A percentile compares a stretch with the other conserved stretches of the same genome.
These are phyloP conservation scores for Drosophila persimilis DNA, from an alignment of 1,140 invertebrate genomes.

Conservation along the genomic window DNA sequence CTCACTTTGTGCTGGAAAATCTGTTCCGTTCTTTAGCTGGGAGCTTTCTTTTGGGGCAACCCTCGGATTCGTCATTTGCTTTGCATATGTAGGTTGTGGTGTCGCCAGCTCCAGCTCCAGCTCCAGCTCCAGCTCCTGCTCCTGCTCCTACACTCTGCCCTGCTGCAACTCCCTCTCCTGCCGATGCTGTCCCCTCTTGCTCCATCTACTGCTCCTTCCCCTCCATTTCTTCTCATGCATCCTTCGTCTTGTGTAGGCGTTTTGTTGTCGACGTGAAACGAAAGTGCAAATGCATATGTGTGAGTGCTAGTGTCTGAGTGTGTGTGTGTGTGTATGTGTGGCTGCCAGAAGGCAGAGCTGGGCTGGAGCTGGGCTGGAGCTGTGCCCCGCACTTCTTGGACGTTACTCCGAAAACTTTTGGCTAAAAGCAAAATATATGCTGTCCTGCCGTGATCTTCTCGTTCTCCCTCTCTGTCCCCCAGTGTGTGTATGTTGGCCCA, in stretches of 20 bases:
- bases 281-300: constrained; percentile 56
- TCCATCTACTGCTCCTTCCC: neutral
- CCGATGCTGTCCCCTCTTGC: neutral
- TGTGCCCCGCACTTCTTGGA: constrained; percentile 15
- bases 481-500: constrained; percentile 9
- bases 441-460: constrained; percentile 24
- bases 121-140: neutral
- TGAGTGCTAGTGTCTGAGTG: neutral
- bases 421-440: constrained; percentile 61
- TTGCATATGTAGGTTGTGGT: constrained; percentile 25
- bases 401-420: constrained; percentile 35
- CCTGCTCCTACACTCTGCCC: neutral
- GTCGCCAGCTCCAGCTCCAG: neutral
- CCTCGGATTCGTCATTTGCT: constrained; percentile 29
- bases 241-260: constrained; percentile 38
- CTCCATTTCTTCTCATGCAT: neutral
- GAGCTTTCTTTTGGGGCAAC: neutral
- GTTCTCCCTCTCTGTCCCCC: constrained; percentile 32
- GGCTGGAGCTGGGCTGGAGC: neutral
- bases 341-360: constrained; percentile 10
- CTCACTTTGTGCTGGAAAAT: too few species aligned
- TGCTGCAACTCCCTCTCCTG: neutral
- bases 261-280: constrained; percentile 50
- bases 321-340: constrained; percentile 9
- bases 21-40: too few species aligned